Percentiles rank a stretch among this genome's conserved stretches.
phyloP scores from a whole-genome alignment of 1,140 invertebrate species.

The Eriocheir sinensis region DNA sequence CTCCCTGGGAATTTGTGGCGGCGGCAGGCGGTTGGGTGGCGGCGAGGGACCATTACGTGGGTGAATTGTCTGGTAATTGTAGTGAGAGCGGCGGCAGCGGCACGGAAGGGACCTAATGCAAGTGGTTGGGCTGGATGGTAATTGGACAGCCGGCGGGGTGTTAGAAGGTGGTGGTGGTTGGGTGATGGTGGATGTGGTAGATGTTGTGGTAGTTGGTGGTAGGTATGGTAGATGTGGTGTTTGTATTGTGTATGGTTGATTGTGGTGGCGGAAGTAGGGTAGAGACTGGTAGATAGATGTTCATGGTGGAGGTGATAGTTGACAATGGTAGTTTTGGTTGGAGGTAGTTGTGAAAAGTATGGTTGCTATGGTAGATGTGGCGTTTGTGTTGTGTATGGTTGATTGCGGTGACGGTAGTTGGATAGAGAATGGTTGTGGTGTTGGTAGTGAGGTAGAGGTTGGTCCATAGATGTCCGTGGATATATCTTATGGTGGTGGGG shows the following conservation, averaged over 20 bases:
- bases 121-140: not conserved
- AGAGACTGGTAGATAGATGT: no score
- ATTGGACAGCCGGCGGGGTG: not conserved
- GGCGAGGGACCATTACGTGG: not conserved
- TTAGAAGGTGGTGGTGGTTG: not conserved
- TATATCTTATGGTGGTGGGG: no score
- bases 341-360: no score
- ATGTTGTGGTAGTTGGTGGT: not conserved
- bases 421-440: no score
- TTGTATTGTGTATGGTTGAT: not conserved
- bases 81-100: not conserved
- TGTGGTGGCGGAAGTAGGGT: not conserved
- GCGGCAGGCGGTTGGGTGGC: not conserved
- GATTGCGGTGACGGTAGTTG: no score
- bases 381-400: no score
- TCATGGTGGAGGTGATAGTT: no score
- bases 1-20: not conserved
- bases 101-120: not conserved
- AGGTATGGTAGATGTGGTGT: not conserved
- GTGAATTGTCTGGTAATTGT: conserved; percentile 6
- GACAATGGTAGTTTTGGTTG: no score
- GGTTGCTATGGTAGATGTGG: no score
- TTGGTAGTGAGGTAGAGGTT: no score
- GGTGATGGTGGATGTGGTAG: not conserved
- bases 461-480: no score